These are phyloP conservation scores for Callithrix jacchus DNA, from an alignment of 2,113 vertebrate species.

Conservation along the genomic window DNA sequence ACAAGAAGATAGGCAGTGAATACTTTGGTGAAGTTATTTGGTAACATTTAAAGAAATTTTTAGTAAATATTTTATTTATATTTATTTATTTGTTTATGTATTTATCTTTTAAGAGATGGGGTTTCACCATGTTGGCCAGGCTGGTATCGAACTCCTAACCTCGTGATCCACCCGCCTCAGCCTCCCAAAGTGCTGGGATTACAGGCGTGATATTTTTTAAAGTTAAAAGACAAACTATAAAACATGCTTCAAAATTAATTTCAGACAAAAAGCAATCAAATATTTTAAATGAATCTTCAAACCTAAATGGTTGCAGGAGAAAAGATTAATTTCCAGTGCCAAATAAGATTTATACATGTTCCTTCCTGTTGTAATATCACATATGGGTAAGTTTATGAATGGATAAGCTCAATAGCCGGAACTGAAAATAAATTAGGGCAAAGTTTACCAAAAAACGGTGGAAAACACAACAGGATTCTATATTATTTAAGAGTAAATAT, in stretches of 20 bases:
- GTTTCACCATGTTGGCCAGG: no score
- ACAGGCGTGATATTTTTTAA: not conserved
- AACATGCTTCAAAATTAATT: not conserved
- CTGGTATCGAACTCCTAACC: no score
- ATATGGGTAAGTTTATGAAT: not conserved
- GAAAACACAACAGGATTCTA: not conserved
- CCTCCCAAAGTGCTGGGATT: no score
- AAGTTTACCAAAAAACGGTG: not conserved
- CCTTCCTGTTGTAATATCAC: not conserved
- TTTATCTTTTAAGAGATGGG: no score
- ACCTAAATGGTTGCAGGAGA: not conserved
- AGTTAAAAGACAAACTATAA: not conserved
- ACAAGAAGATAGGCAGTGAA: not conserved
- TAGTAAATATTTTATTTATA: not conserved
- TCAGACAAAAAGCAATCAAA: not conserved
- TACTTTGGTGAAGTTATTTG: not conserved
- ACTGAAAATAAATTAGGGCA: not conserved
- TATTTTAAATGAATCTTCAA: not conserved
- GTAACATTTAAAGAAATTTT: not conserved
- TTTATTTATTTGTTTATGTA: no score
- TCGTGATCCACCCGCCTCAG: no score
- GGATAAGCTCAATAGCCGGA: not conserved
- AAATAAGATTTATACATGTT: not conserved
- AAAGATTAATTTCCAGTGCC: not conserved
- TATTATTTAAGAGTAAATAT: conserved; percentile 20